Evolutionary conservation across 2,797 vertebrate species (phyloP).

Genomic region (Pseudomugil gertrudae): DNA sequence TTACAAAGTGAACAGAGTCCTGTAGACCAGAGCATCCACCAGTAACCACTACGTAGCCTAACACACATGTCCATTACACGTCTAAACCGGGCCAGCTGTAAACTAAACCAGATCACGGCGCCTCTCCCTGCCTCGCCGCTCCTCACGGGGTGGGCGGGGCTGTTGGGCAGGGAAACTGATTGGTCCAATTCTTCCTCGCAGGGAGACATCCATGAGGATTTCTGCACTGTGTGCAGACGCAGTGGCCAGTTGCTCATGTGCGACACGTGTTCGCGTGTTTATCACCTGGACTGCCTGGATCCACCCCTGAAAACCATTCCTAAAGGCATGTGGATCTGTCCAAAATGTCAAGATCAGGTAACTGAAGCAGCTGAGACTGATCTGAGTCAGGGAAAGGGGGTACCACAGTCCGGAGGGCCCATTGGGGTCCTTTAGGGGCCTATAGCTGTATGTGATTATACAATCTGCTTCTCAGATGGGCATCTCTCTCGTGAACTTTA

Average conservation of each 20-base stretch:
- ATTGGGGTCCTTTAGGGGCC: constrained; percentile 29
- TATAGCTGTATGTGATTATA: constrained; percentile 43
- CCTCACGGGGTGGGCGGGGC: constrained; percentile 68
- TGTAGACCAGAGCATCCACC: constrained; percentile 47
- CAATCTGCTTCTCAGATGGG: constrained; percentile 27
- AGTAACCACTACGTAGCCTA: constrained; percentile 52
- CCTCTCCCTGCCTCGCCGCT: constrained; percentile 57
- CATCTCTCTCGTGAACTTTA: constrained; percentile 51
- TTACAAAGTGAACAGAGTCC: constrained; percentile 86
- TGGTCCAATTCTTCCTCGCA: constrained; percentile 89
- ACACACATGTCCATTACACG: constrained; percentile 63
- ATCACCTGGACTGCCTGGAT: constrained; percentile 99
- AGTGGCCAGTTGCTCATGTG: constrained; percentile 99
- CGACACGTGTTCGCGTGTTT: constrained; percentile 99
- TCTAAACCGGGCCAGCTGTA: constrained; percentile 43
- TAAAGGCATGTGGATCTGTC: constrained; percentile 99
- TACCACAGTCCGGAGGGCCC: constrained; percentile 56
- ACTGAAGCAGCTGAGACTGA: constrained; percentile 73
- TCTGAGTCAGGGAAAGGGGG: constrained; percentile 54
- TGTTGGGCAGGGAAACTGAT: constrained; percentile 81
- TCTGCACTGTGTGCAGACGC: constrained; percentile 99
- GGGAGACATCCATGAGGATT: constrained; percentile 99
- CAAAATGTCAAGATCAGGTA: constrained; percentile 99
- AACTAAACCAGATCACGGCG: constrained; percentile 50
- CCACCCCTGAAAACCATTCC: constrained; percentile 99